Evolutionary conservation across 2,113 vertebrate genomes (phyloP), one percentile per base, ranked within the genome.

Genomic region (Perca fluviatilis): DNA sequence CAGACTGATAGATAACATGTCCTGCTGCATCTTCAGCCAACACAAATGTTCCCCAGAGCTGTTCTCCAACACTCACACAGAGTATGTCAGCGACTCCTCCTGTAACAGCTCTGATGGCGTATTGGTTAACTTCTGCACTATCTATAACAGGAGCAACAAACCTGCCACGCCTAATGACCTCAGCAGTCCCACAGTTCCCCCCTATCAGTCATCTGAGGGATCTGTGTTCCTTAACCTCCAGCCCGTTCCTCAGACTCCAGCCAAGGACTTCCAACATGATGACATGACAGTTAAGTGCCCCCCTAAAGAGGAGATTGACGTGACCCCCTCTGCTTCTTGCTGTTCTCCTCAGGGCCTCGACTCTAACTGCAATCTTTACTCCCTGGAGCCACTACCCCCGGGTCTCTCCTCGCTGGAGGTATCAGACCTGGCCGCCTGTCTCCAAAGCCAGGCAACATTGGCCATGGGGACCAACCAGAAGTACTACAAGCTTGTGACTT

Each of bases 401-500:
- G 94, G 94, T 87, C 47, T 96, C 1, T 90, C 92, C 43, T 94
- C 94, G 85, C 92, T 91, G 92, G 96, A 0, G 93, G 96, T 58
- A 75, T 94, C 94, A 85, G 97, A 98, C 83, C 94, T 98, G 78
- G 96, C 96, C 2, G 95, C 96, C 47, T 97, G 97, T 92, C 96
- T 97, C 82, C 97, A 97, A 85, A 97, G 96, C 93, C 98, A 97
- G 88, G 95, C 95, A 27, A 94, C 95, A 14, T 94, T 99, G 0
- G 94, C 87, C 25, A 85, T 96, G 53, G 96, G 96, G 85, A 96
- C 98, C 90, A 97, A 98, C 62, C 97, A 98, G 91, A 99, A 98
- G 93, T 99, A 99, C 89, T 99, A 99, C 73, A 99, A 98, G 85
- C 95, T 99, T 60, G 98, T 99, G 88, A 97, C 96, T 0, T 99